Base-by-base conservation (phyloP, 2,797 vertebrate genomes). In the Liparis tanakae region DNA sequence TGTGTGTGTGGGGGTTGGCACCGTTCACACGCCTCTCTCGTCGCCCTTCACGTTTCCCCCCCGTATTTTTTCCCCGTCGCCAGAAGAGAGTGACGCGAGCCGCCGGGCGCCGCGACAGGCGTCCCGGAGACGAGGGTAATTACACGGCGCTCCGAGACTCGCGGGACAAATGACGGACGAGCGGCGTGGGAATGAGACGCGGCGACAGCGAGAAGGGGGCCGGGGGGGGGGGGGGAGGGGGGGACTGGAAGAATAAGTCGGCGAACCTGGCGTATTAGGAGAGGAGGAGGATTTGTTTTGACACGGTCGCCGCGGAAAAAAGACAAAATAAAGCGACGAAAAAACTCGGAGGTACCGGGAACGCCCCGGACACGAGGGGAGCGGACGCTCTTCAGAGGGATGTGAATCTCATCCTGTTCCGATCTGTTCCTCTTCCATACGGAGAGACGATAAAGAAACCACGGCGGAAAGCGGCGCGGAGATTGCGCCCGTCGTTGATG, bases 71-170 rank as follows among this genome's bases (percentile, higher is more conserved):
- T 30, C 4, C 4, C 4, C 4, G 2, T 4, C 25, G 85, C 81
- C 81, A 82, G 4, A 30, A 30, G 89, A 84, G 87, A 90, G 78
- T 79, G 90, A 92, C 79, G 77, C 84, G 80, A 84, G 81, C 82
- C 78, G 82, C 82, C 87, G 82, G 85, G 25, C 73, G 79, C 92
- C 81, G 83, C 82, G 83, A 80, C 83, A 81, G 85, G 79, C 84
- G 84, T 89, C 25, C 84, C 87, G 82, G 88, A 91, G 93, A 92
- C 90, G 88, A 87, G 77, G 80, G 89, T 94, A 94, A 94, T 94
- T 94, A 94, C 91, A 89, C 84, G 86, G 64, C 88, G 88, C 87
- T 93, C 80, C 81, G 80, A 91, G 91, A 88, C 89, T 89, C 89
- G 76, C 51, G 85, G 82, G 90, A 87, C 82, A 91, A 88, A 88